phyloP scores from a whole-genome alignment of 2,113 vertebrate genomes.

The Coregonus clupeaformis region DNA sequence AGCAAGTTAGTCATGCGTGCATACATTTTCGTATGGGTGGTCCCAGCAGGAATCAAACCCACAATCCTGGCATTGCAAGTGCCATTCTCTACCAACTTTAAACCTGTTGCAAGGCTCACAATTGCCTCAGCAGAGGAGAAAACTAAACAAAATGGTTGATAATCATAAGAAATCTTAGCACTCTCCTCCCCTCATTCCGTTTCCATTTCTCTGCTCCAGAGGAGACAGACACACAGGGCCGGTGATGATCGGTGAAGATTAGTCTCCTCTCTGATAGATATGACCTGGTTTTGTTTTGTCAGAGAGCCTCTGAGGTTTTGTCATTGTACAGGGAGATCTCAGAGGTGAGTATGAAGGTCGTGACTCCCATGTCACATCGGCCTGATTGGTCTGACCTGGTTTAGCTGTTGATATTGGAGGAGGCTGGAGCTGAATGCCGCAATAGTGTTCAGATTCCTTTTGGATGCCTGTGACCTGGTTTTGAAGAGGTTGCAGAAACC shows the following conservation, averaged over 20 bases:
- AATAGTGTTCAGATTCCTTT: neutral
- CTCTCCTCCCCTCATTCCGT: neutral
- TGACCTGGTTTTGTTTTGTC: conserved; percentile 1
- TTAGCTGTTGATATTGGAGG: neutral
- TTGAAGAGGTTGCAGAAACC: neutral
- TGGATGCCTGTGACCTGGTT: neutral
- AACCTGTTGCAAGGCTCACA: neutral
- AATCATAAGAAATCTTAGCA: neutral
- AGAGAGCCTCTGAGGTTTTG: too few relatives aligned
- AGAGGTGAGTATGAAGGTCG: neutral
- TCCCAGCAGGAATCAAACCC: too few relatives aligned
- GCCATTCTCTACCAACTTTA: too few relatives aligned
- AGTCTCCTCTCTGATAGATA: neutral
- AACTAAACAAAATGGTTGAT: neutral
- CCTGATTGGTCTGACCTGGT: neutral
- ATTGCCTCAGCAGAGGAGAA: neutral
- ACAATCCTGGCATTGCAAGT: too few relatives aligned
- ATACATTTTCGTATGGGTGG: too few relatives aligned
- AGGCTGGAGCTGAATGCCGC: neutral
- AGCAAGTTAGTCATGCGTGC: too few relatives aligned
- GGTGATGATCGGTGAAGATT: neutral
- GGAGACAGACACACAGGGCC: neutral
- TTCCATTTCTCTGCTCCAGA: neutral
- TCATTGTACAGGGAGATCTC: neutral
- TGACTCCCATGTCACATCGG: neutral